A percentile compares a stretch with the other conserved stretches of the same genome.
Evolutionary conservation across 2,888 invertebrate species (phyloP).

Genomic region (Mesoligia furuncula): DNA sequence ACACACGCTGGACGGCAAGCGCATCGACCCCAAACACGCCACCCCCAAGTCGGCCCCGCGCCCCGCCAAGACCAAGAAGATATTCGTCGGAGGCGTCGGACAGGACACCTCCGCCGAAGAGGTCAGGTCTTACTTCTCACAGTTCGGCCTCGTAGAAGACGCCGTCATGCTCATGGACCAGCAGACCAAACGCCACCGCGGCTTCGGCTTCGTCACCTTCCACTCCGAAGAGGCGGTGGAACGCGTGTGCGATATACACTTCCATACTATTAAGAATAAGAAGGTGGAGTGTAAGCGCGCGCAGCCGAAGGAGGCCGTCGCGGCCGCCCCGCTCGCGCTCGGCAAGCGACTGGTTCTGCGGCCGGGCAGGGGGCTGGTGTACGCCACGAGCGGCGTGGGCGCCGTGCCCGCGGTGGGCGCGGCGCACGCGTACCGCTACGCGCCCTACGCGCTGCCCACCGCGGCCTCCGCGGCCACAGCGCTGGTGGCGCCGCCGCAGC

Average conservation of each 20-base stretch:
- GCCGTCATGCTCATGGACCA: conserved; percentile 98
- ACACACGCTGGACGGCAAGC: conserved; percentile 97
- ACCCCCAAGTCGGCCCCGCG: conserved; percentile 97
- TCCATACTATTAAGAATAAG: conserved; percentile 97
- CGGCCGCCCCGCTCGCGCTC: conserved; percentile 92
- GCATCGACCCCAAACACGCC: conserved; percentile 98
- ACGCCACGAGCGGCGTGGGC: conserved; percentile 86
- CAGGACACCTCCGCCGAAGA: conserved; percentile 98
- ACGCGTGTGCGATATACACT: conserved; percentile 97
- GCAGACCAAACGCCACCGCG: conserved; percentile 97
- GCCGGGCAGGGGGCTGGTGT: conserved; percentile 92
- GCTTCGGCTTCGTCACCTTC: conserved; percentile 97
- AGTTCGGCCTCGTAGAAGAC: conserved; percentile 97
- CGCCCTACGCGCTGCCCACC: conserved; percentile 89
- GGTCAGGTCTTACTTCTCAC: conserved; percentile 96
- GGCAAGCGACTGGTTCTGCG: conserved; percentile 94
- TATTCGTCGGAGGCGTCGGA: conserved; percentile 97
- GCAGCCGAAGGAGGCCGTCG: conserved; percentile 96
- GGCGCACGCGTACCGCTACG: conserved; percentile 88
- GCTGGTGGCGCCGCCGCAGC: conserved; percentile 88
- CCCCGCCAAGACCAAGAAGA: conserved; percentile 97
- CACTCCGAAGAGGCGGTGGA: conserved; percentile 97
- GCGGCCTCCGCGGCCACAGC: conserved; percentile 75
- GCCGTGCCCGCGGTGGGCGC: conserved; percentile 72
- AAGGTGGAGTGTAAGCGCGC: conserved; percentile 97